Evolutionary conservation across 2,888 invertebrate species (phyloP), one percentile per base, ranked within the genome.

Genomic region (Catocala fraxini): DNA sequence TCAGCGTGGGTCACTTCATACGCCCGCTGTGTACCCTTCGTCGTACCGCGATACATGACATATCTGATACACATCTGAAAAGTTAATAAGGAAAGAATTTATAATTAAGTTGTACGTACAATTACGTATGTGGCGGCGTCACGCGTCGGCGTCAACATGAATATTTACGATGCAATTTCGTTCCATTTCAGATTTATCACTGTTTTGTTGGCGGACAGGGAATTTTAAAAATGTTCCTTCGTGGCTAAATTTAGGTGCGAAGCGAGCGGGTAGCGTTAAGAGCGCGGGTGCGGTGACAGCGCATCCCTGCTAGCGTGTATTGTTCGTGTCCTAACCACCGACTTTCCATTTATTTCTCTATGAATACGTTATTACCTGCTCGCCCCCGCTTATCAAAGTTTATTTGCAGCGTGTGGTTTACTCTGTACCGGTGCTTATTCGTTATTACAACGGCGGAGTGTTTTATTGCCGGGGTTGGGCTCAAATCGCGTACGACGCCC

Each of bases 291-390:
- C 81, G 89, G 87, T 90, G 93, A 93, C 92, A 91, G 88, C 89
- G 86, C 89, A 89, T 91, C 92, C 90, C 88, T 72, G 80, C 82
- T 83, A 81, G 83, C 90, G 83, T 85, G 90, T 92, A 91, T 92
- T 92, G 93, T 92, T 92, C 90, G 85, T 88, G 87, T 92, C 89
- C 93, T 93, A 93, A 90, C 93, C 91, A 88, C 88, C 91, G 93
- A 93, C 94, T 94, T 94, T 93, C 93, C 94, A 94, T 94, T 94
- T 94, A 94, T 94, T 94, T 94, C 94, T 93, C 93, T 94, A 94
- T 94, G 94, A 94, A 94, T 94, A 94, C 93, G 94, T 93, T 94
- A 94, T 94, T 93, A 94, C 94, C 93, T 93, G 91, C 89, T 93
- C 93, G 91, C 92, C 93, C 91, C 88, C 93, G 93, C 94, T 94